These are phyloP conservation scores for Scalopus aquaticus DNA, from an alignment of 2,113 vertebrate species.

Conservation along the genomic window DNA sequence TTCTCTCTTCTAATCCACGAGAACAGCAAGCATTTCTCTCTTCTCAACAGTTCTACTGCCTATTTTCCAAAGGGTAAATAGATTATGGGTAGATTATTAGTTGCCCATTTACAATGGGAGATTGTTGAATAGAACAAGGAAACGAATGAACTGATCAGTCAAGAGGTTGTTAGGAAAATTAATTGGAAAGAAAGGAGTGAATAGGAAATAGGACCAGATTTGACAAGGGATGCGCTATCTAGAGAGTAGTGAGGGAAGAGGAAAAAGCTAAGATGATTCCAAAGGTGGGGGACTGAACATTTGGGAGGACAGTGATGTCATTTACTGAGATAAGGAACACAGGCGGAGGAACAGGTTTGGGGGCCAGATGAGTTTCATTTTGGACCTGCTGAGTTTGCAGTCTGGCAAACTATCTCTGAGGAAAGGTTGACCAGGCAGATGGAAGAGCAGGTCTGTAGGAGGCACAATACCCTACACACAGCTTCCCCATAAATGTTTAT, in stretches of 20 bases:
- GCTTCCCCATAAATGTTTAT: conserved; percentile 78
- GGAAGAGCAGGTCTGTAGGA: conserved; percentile 72
- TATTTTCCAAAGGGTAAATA: background rate
- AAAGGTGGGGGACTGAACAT: conserved; percentile 12
- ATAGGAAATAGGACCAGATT: background rate
- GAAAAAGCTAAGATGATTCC: background rate
- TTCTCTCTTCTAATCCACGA: background rate
- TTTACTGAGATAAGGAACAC: conserved; percentile 33
- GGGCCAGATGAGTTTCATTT: conserved; percentile 52
- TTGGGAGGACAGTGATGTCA: conserved; percentile 5
- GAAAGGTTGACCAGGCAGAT: conserved; percentile 74
- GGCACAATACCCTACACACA: conserved; percentile 60
- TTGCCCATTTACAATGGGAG: background rate
- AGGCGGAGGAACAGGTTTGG: conserved; percentile 61
- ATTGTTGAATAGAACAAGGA: background rate
- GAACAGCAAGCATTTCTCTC: background rate
- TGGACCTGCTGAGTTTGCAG: background rate
- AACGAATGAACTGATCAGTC: background rate
- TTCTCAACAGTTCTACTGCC: background rate
- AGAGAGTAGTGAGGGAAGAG: background rate
- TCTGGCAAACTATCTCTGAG: conserved; percentile 19
- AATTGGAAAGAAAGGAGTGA: background rate
- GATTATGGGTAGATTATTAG: background rate
- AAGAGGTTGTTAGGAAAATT: background rate
- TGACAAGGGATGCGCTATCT: background rate